Evolutionary conservation across 2,797 vertebrate genomes (phyloP).

Genomic region (Morelia viridis): DNA sequence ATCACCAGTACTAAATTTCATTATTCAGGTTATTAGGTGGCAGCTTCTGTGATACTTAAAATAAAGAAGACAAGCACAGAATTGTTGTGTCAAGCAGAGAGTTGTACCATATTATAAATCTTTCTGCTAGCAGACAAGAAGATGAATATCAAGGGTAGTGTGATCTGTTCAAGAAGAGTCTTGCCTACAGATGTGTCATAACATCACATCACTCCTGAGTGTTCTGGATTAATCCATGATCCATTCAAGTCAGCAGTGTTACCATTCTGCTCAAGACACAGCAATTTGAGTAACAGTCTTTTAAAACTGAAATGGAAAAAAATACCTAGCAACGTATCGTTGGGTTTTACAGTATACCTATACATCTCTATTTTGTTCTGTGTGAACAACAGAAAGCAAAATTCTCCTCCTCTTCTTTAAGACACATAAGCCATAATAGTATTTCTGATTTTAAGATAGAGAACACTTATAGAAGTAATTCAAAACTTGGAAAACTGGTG

Average conservation of each 20-base stretch:
- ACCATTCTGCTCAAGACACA: neutral
- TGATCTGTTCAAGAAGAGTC: constrained; percentile 7
- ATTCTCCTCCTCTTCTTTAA: neutral
- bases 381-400: neutral
- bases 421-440: neutral
- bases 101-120: constrained; percentile 14
- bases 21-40: constrained; percentile 21
- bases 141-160: neutral
- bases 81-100: constrained; percentile 30
- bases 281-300: neutral
- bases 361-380: neutral
- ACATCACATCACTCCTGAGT: constrained; percentile 2
- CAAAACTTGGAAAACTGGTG: neutral
- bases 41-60: constrained; percentile 5
- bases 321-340: neutral
- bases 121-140: constrained; percentile 11
- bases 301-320: neutral
- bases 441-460: neutral
- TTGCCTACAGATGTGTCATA: constrained; percentile 8
- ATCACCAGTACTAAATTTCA: constrained; percentile 11
- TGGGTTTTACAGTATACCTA: neutral
- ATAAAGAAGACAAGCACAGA: constrained; percentile 19
- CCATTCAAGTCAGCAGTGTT: neutral
- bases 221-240: neutral
- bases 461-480: constrained; percentile 10